These are phyloP conservation scores for Chelon auratus DNA, from an alignment of 2,797 vertebrate species.

Conservation along the genomic window DNA sequence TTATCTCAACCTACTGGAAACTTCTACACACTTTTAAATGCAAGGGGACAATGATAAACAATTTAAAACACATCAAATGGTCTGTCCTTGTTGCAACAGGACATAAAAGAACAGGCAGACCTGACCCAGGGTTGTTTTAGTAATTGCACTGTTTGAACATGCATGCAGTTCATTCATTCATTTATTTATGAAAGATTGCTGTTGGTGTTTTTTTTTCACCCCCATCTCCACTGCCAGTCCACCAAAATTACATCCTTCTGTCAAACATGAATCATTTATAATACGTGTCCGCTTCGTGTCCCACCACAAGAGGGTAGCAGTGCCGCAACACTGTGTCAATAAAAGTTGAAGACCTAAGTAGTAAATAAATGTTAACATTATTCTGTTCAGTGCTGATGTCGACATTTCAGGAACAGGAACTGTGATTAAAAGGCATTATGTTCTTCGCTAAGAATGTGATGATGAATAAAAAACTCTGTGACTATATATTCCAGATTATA, in stretches of 20 bases:
- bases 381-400: background rate
- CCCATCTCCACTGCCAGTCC: background rate
- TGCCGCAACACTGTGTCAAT: slow-evolving; percentile 19
- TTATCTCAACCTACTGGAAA: slow-evolving; percentile 3
- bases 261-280: background rate
- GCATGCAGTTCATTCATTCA: background rate
- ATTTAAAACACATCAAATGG: background rate
- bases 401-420: background rate
- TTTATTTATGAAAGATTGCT: background rate
- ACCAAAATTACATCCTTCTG: background rate
- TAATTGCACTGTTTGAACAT: background rate
- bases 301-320: slow-evolving; percentile 80
- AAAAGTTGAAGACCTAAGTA: background rate
- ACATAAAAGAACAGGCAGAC: background rate
- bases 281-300: slow-evolving; percentile 5
- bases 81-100: background rate
- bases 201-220: background rate
- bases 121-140: background rate
- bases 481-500: background rate
- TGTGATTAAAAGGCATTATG: slow-evolving; percentile 2
- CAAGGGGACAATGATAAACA: background rate
- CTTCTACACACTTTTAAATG: background rate
- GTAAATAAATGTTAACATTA: background rate
- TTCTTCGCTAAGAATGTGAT: background rate
- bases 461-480: background rate